Percentiles rank a stretch among this genome's conserved stretches.
These are phyloP conservation scores for Drosophila atripex DNA, from an alignment of 2,888 invertebrate genomes.

Conservation along the genomic window DNA sequence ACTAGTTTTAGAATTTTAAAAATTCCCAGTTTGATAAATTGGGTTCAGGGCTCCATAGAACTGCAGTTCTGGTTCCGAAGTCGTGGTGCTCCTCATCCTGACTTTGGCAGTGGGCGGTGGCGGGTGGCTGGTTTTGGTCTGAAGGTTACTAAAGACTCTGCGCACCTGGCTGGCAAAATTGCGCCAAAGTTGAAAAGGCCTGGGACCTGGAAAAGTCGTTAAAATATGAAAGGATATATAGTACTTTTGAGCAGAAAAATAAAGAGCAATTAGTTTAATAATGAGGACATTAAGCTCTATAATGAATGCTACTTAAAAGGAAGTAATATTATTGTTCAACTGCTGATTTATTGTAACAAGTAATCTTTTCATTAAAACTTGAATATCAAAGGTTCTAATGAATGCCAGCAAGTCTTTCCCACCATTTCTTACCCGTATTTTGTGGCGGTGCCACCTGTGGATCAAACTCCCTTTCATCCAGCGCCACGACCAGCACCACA, in stretches of 20 bases:
- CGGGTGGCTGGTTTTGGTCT: conserved; percentile 13
- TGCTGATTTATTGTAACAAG: neutral
- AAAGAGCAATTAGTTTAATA: neutral
- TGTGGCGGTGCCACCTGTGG: conserved; percentile 56
- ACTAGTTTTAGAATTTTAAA: conserved; percentile 31
- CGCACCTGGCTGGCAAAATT: conserved; percentile 53
- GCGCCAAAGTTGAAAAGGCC: conserved; percentile 46
- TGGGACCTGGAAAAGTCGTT: conserved; percentile 8
- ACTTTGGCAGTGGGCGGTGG: conserved; percentile 25
- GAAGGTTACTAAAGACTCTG: conserved; percentile 29
- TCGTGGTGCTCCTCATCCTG: conserved; percentile 8
- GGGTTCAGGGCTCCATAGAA: conserved; percentile 69
- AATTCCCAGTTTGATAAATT: conserved; percentile 59
- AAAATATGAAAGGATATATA: neutral
- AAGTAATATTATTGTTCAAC: neutral
- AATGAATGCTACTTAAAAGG: too few relatives aligned
- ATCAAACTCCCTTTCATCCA: conserved; percentile 64
- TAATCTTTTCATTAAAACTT: neutral
- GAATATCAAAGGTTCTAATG: neutral
- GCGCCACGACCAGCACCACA: conserved; percentile 6
- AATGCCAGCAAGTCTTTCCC: neutral
- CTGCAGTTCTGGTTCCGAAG: conserved; percentile 38
- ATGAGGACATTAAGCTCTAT: neutral
- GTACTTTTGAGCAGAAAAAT: too few relatives aligned
- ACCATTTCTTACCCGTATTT: conserved; percentile 39